These are phyloP conservation scores for Lethrus apterus DNA, from an alignment of 1,140 invertebrate genomes.

Conservation along the genomic window DNA sequence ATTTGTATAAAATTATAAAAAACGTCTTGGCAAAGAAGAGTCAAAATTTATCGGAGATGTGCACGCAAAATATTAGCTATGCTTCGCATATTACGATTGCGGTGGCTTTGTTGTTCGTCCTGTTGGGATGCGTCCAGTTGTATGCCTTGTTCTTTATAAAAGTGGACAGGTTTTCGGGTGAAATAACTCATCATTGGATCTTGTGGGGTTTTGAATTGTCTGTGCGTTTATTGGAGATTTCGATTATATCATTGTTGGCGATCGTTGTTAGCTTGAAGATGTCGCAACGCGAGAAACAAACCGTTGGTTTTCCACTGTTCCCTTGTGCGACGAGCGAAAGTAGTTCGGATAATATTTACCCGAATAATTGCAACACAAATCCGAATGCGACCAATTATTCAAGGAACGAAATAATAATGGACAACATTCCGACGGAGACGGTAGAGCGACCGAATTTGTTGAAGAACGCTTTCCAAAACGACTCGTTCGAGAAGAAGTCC, in stretches of 20 bases:
- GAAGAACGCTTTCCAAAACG: slow-evolving; percentile 43
- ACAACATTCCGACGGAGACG: slow-evolving; percentile 44
- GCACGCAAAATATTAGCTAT: slow-evolving; percentile 61
- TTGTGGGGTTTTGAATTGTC: slow-evolving; percentile 86
- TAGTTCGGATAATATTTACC: slow-evolving; percentile 74
- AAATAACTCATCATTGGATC: slow-evolving; percentile 61
- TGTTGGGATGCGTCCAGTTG: slow-evolving; percentile 72
- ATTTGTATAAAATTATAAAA: slow-evolving; percentile 66
- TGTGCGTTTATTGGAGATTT: slow-evolving; percentile 73
- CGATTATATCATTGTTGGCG: slow-evolving; percentile 70
- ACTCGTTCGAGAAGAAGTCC: slow-evolving; percentile 47
- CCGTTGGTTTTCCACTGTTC: slow-evolving; percentile 63
- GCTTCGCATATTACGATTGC: slow-evolving; percentile 81
- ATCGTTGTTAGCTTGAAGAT: slow-evolving; percentile 72
- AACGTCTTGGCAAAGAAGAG: slow-evolving; percentile 58
- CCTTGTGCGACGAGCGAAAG: slow-evolving; percentile 69
- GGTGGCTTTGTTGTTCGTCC: slow-evolving; percentile 71
- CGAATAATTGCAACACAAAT: slow-evolving; percentile 76
- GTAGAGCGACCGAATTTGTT: slow-evolving; percentile 45
- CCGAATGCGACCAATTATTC: slow-evolving; percentile 78
- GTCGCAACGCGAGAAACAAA: slow-evolving; percentile 51
- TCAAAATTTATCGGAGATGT: slow-evolving; percentile 55
- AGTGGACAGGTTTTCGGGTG: slow-evolving; percentile 43
- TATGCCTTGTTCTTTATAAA: slow-evolving; percentile 73
- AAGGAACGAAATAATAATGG: slow-evolving; percentile 52